These are phyloP conservation scores for Melanostigma gelatinosum DNA, from an alignment of 2,113 vertebrate species.

Conservation along the genomic window DNA sequence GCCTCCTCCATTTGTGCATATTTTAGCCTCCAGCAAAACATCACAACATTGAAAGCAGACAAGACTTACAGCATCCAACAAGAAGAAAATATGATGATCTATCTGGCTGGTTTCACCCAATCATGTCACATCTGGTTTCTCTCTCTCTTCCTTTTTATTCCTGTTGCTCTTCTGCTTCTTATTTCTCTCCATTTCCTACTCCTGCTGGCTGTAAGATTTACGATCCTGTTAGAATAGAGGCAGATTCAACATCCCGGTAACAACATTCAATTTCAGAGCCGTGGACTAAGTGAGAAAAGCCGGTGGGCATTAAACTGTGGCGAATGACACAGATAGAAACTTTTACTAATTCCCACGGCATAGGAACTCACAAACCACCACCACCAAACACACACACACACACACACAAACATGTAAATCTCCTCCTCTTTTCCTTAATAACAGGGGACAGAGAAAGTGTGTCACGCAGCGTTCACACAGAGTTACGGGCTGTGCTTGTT, in stretches of 20 bases:
- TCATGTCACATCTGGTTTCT: constrained; percentile 35
- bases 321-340: constrained; percentile 68
- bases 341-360: constrained; percentile 63
- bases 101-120: constrained; percentile 30
- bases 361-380: constrained; percentile 5
- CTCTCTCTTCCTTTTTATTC: constrained; percentile 2
- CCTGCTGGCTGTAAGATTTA: constrained; percentile 17
- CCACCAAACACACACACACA: neutral
- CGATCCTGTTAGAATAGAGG: constrained; percentile 41
- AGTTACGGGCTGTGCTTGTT: constrained; percentile 32
- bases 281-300: constrained; percentile 51
- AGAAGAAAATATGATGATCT: constrained; percentile 53
- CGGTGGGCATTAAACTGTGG: constrained; percentile 58
- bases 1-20: constrained; percentile 23
- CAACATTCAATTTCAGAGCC: constrained; percentile 40
- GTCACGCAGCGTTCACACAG: constrained; percentile 39
- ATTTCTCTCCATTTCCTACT: constrained; percentile 8
- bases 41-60: constrained; percentile 61
- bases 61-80: constrained; percentile 47
- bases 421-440: constrained; percentile 45
- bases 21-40: constrained; percentile 53
- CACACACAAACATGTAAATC: constrained; percentile 23
- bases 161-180: constrained; percentile 22
- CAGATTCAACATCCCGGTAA: constrained; percentile 38
- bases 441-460: constrained; percentile 60